These are phyloP conservation scores for Poeciliopsis prolifica DNA, from an alignment of 2,113 vertebrate species.

Conservation along the genomic window DNA sequence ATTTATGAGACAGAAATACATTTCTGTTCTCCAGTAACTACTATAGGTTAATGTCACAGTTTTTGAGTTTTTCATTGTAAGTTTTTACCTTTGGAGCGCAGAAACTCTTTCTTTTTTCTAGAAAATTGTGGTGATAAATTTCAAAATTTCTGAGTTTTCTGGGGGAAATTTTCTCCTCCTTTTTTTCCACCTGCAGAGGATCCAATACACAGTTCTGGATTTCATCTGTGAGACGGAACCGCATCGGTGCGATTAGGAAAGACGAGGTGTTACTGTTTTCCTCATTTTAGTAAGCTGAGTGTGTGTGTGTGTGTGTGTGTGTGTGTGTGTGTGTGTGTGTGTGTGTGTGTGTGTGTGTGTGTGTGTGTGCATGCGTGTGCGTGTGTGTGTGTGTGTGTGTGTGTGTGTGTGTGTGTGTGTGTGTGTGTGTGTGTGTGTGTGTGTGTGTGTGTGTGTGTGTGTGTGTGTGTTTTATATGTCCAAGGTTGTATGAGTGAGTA, in stretches of 20 bases:
- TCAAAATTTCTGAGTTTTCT: background rate
- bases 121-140: too few species aligned
- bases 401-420: background rate
- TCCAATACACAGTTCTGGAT: too few species aligned
- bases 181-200: background rate
- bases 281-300: conserved; percentile 9
- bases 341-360: background rate
- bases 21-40: too few species aligned
- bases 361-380: too few species aligned
- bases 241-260: conserved; percentile 39
- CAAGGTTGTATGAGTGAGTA: conserved; percentile 9
- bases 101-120: too few species aligned
- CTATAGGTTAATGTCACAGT: too few species aligned
- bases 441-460: background rate
- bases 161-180: background rate
- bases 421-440: background rate
- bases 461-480: background rate
- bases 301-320: background rate
- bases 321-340: too few species aligned
- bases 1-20: too few species aligned
- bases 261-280: conserved; percentile 3
- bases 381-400: background rate
- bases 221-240: background rate
- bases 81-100: too few species aligned
- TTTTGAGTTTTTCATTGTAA: too few species aligned